Evolutionary conservation across 2,797 vertebrate genomes (phyloP), one percentile per base, ranked within the genome.

Genomic region (Gymnopithys bicolor): DNA sequence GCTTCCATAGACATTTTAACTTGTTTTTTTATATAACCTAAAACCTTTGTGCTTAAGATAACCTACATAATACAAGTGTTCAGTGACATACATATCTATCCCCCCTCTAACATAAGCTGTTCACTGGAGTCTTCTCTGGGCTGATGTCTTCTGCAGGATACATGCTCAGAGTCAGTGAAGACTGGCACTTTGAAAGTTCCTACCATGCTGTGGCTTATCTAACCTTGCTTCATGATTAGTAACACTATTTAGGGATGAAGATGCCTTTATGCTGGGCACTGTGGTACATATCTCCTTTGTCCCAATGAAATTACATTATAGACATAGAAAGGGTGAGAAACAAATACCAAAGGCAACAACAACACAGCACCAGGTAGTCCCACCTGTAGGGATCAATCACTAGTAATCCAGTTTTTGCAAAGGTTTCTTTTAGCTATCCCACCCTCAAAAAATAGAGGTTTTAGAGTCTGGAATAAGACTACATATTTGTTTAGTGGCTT

Each of bases 241-340:
- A 76, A 43, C 17, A 19, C 22, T 56, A 5, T 22, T 70, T 43
- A 75, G 25, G 12, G 39, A 84, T 52, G 35, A 95, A 66, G 12
- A 48, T 62, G 49, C 8, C 23, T 58, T 58, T 80, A 11, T 66
- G 28, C n/a, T 85, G 24, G 11, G 6, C 0, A 0, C 30, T 80
- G n/a, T 13, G 37, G 19, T n/a, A 93, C 28, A 22, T 5, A 5
- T 2, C 2, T 11, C 28, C 19, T 18, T 39, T 84, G 24, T 22
- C 10, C 24, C n/a, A 46, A 2, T 13, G 23, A 77, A 88, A 76
- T 88, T 60, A 58, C 16, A 49, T 49, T 66, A 58, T 24, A 19
- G 43, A 14, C 43, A 83, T 13, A 69, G 51, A 76, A 71, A n/a
- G 22, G 21, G 18, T 49, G 22, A 88, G 56, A 86, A 74, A 73